Evolutionary conservation across 2,797 vertebrate genomes (phyloP).

Genomic region (Pseudomugil tenellus): DNA sequence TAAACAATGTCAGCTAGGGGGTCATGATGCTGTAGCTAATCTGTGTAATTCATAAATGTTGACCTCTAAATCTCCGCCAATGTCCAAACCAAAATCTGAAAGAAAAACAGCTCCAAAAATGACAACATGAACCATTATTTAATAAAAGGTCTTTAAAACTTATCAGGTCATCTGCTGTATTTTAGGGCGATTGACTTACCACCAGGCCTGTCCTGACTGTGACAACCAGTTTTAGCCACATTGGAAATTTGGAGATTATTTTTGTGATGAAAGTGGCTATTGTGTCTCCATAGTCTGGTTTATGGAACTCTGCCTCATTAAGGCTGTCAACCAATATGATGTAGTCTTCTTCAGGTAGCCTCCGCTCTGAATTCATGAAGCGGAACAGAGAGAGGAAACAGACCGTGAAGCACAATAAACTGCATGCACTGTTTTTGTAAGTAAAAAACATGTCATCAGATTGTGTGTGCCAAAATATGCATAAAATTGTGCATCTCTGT

Average conservation of each 20-base stretch:
- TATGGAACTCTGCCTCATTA: constrained; percentile 99
- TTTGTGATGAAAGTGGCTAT: constrained; percentile 93
- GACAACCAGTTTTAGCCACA: constrained; percentile 95
- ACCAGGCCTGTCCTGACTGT: constrained; percentile 93
- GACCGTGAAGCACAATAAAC: constrained; percentile 4
- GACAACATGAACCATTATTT: not conserved
- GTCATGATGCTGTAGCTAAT: not conserved
- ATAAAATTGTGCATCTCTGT: constrained; percentile 26
- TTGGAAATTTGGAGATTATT: constrained; percentile 91
- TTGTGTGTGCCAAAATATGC: not conserved
- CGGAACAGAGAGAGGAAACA: constrained; percentile 4
- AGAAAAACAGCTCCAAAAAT: not conserved
- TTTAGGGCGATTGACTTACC: constrained; percentile 85
- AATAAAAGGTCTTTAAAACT: too few relatives aligned
- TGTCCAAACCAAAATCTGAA: too few relatives aligned
- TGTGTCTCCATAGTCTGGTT: constrained; percentile 98
- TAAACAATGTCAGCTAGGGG: not conserved
- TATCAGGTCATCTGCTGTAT: not conserved
- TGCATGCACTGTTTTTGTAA: constrained; percentile 1
- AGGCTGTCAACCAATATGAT: constrained; percentile 95
- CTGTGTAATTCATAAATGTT: too few relatives aligned
- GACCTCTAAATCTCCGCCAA: too few relatives aligned
- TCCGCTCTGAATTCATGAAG: constrained; percentile 84
- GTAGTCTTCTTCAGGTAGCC: constrained; percentile 94
- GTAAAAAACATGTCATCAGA: constrained; percentile 19